phyloP scores from a whole-genome alignment of 2,113 vertebrate species.

The Parus major region DNA sequence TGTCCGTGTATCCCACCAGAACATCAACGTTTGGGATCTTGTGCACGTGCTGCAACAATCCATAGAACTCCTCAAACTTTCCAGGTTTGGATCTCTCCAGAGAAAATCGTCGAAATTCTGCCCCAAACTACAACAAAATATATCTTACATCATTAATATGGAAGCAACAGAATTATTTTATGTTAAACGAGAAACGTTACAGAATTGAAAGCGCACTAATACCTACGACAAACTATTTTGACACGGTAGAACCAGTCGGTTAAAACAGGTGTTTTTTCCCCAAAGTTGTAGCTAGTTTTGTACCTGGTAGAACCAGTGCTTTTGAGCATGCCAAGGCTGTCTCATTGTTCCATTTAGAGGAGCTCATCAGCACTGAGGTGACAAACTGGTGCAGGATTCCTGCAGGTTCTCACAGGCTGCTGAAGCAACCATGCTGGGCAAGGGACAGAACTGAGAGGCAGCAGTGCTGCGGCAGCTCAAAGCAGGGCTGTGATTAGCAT shows the following conservation, averaged over 20 bases:
- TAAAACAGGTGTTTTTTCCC: neutral
- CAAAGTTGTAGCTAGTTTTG: neutral
- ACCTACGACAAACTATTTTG: neutral
- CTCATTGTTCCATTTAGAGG: fast-evolving
- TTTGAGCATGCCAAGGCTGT: neutral
- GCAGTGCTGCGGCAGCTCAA: neutral
- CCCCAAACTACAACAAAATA: slow-evolving; percentile 87
- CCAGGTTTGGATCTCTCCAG: slow-evolving; percentile 95
- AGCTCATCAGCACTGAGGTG: neutral
- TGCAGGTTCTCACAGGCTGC: neutral
- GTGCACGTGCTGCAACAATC: slow-evolving; percentile 93
- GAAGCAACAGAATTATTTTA: neutral
- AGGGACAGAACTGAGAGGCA: neutral
- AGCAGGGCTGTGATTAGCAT: neutral
- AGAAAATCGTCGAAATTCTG: slow-evolving; percentile 96
- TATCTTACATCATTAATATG: neutral
- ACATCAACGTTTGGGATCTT: slow-evolving; percentile 94
- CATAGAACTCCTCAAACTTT: slow-evolving; percentile 96
- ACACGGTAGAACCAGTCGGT: neutral
- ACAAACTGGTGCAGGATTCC: neutral
- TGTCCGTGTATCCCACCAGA: slow-evolving; percentile 92
- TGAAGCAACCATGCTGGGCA: neutral
- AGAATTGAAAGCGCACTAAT: neutral
- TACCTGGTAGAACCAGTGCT: neutral
- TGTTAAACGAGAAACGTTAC: fast-evolving